phyloP scores from a whole-genome alignment of 1,140 invertebrate species.

The Anoplophora glabripennis region DNA sequence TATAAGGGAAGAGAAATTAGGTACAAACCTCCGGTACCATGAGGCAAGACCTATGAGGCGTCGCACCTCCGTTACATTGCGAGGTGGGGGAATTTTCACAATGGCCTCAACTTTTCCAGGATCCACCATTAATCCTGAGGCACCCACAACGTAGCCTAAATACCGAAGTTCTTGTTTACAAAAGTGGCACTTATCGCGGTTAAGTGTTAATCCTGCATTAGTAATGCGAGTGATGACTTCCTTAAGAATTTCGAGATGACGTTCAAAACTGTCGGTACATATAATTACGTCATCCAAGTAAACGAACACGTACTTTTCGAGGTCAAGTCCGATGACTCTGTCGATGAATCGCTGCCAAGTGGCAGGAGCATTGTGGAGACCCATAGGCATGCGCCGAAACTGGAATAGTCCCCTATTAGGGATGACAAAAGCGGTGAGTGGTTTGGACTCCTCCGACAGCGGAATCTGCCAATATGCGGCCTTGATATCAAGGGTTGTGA shows the following conservation, averaged over 20 bases:
- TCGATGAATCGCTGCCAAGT: slow-evolving; percentile 24
- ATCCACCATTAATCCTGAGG: slow-evolving; percentile 40
- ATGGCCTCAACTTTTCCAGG: slow-evolving; percentile 46
- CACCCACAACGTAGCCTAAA: slow-evolving; percentile 43
- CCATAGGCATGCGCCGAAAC: slow-evolving; percentile 51
- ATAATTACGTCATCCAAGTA: slow-evolving; percentile 45
- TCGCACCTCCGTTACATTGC: slow-evolving; percentile 23
- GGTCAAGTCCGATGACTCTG: slow-evolving; percentile 18
- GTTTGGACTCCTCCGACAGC: slow-evolving; percentile 28
- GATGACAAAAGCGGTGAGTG: slow-evolving; percentile 51
- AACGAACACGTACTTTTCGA: slow-evolving; percentile 25
- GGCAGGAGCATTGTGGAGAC: slow-evolving; percentile 45
- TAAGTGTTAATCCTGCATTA: slow-evolving; percentile 24
- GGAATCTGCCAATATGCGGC: slow-evolving; percentile 45
- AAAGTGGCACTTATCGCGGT: slow-evolving; percentile 42
- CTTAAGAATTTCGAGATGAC: slow-evolving; percentile 11
- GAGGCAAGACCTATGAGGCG: slow-evolving; percentile 43
- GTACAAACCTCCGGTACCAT: slow-evolving; percentile 51
- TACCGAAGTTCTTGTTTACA: slow-evolving; percentile 36
- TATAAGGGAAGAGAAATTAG: slow-evolving; percentile 35
- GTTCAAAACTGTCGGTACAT: slow-evolving; percentile 32
- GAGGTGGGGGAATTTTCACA: slow-evolving; percentile 39
- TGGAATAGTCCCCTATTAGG: slow-evolving; percentile 45
- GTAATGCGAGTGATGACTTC: slow-evolving; percentile 20
- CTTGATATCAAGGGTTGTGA: slow-evolving; percentile 42